Conservation (phyloP, 2,888 invertebrate genomes). For the Phymatocera aterrima region DNA sequence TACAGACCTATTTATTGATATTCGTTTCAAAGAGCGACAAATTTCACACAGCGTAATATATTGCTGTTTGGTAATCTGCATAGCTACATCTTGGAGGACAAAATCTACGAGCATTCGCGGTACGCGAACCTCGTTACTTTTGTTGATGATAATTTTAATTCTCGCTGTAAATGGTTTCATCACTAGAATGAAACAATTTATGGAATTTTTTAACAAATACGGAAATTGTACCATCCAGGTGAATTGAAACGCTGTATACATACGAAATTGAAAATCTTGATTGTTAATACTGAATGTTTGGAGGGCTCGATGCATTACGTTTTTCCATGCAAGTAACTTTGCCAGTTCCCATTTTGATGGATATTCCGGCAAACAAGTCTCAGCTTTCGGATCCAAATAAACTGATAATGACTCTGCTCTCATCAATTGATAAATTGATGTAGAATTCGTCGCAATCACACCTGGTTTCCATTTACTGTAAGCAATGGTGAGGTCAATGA, state of each 20-base stretch:
- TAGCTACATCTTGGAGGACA: slow-evolving; percentile 84
- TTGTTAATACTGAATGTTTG: slow-evolving; percentile 87
- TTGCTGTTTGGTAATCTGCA: slow-evolving; percentile 85
- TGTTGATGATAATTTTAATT: slow-evolving; percentile 85
- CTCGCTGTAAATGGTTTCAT: slow-evolving; percentile 87
- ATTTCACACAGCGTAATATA: slow-evolving; percentile 80
- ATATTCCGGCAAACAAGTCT: slow-evolving; percentile 61
- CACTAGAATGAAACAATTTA: slow-evolving; percentile 77
- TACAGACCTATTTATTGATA: slow-evolving; percentile 81
- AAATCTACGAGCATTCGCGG: slow-evolving; percentile 82
- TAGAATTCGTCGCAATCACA: slow-evolving; percentile 79
- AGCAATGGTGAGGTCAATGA: slow-evolving; percentile 47
- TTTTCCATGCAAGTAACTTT: slow-evolving; percentile 84
- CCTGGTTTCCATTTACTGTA: slow-evolving; percentile 87
- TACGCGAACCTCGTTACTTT: slow-evolving; percentile 79
- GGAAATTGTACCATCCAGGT: slow-evolving; percentile 10
- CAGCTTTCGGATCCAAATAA: slow-evolving; percentile 84
- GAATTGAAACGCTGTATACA: slow-evolving; percentile 70
- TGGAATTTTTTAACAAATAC: not conserved
- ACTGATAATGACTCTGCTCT: slow-evolving; percentile 85
- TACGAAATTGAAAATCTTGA: slow-evolving; percentile 88
- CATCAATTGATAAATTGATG: slow-evolving; percentile 84
- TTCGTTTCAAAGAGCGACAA: slow-evolving; percentile 79
- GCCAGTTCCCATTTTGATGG: slow-evolving; percentile 69
- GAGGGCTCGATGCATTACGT: slow-evolving; percentile 84